Evolutionary conservation across 2,797 vertebrate genomes (phyloP).

Genomic region (Falco novaeseelandiae): DNA sequence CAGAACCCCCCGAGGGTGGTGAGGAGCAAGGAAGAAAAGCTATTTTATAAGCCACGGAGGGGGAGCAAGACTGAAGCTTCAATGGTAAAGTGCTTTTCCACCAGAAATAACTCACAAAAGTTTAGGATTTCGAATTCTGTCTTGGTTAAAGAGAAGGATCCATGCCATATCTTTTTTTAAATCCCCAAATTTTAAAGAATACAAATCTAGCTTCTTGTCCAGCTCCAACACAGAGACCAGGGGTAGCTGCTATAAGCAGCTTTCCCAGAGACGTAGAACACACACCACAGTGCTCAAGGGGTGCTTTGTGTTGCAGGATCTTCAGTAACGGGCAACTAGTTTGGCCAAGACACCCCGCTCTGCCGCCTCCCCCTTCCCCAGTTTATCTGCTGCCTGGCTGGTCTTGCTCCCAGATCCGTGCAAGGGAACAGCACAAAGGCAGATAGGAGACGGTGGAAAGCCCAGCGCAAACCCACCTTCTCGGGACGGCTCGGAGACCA

Average conservation of each 20-base stretch:
- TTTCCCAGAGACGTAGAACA: background rate
- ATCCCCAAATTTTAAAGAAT: background rate
- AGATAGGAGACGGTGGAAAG: background rate
- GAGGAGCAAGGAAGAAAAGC: background rate
- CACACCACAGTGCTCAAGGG: background rate
- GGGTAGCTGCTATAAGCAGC: background rate
- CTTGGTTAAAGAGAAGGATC: background rate
- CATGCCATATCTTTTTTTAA: rapidly evolving
- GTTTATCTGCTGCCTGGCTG: background rate
- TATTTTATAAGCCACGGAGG: background rate
- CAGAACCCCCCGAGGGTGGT: background rate
- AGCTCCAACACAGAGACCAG: background rate
- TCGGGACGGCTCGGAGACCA: background rate
- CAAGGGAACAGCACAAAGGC: background rate
- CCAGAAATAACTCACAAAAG: background rate
- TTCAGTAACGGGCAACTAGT: background rate
- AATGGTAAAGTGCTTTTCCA: background rate
- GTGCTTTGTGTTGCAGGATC: background rate
- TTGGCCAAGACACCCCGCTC: background rate
- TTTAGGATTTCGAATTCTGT: background rate
- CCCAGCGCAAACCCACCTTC: background rate
- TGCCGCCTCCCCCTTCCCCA: background rate
- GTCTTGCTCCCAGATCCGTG: background rate
- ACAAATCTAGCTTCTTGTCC: background rate
- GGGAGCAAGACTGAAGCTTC: background rate